phyloP scores from a whole-genome alignment of 2,888 invertebrate species.

The Andrena haemorrhoa region DNA sequence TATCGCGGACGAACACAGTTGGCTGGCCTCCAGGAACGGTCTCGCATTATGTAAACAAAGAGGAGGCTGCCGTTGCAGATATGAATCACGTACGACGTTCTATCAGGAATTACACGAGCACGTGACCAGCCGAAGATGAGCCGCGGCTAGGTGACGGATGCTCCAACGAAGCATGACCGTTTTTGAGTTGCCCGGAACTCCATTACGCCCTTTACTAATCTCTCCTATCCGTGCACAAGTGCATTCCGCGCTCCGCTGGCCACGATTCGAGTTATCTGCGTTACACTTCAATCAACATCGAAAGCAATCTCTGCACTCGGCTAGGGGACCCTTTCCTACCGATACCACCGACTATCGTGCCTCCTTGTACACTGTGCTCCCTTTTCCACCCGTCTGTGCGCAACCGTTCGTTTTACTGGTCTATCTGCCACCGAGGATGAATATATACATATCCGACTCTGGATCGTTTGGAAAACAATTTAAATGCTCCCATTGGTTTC shows the following conservation, averaged over 20 bases:
- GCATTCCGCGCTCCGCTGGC: constrained; percentile 79
- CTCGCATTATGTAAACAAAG: constrained; percentile 70
- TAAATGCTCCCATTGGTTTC: too few relatives aligned
- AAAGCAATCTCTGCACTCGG: constrained; percentile 75
- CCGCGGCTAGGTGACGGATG: constrained; percentile 65
- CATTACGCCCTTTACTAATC: constrained; percentile 78
- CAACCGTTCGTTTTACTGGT: too few relatives aligned
- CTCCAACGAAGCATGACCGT: constrained; percentile 77
- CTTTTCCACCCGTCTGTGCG: constrained; percentile 26
- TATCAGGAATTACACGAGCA: constrained; percentile 66
- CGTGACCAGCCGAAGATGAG: constrained; percentile 59
- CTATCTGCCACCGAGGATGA: background rate
- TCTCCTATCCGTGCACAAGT: constrained; percentile 76
- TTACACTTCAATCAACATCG: constrained; percentile 84
- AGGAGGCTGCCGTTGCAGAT: constrained; percentile 48
- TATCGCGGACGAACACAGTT: constrained; percentile 65
- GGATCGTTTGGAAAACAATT: too few relatives aligned
- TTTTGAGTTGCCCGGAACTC: constrained; percentile 77
- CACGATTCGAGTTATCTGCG: constrained; percentile 82
- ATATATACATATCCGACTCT: too few relatives aligned
- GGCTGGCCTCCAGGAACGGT: constrained; percentile 61
- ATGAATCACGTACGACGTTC: constrained; percentile 66
- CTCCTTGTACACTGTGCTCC: constrained; percentile 54
- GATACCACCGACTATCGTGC: constrained; percentile 48
- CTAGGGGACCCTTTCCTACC: constrained; percentile 61